Conservation (phyloP, 2,797 vertebrate genomes). For the Paguma larvata region DNA sequence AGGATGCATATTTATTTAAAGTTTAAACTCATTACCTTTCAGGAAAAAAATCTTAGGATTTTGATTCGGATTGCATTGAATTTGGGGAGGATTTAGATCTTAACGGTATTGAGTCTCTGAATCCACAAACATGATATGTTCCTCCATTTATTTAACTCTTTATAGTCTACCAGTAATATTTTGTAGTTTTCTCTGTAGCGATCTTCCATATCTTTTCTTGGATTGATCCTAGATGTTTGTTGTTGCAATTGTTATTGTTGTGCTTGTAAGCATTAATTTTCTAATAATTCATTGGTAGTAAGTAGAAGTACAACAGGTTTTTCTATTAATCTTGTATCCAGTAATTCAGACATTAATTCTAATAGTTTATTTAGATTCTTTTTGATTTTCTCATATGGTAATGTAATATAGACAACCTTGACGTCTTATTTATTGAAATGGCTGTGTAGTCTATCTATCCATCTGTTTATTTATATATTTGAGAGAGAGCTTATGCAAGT, state of each 20-base stretch:
- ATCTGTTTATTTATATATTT: too few relatives aligned
- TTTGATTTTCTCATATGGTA: not conserved
- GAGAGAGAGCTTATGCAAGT: too few relatives aligned
- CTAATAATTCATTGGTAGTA: not conserved
- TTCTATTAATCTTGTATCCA: not conserved
- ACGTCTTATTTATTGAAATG: slow-evolving; percentile 3
- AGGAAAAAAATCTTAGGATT: not conserved
- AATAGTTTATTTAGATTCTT: not conserved
- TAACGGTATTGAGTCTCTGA: not conserved
- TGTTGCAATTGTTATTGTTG: not conserved
- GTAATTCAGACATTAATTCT: not conserved
- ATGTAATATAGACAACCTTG: not conserved
- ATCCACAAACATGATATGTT: not conserved
- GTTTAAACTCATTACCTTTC: not conserved
- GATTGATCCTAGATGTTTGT: not conserved
- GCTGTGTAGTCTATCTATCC: too few relatives aligned
- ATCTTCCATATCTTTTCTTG: not conserved
- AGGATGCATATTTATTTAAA: not conserved
- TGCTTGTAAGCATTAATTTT: slow-evolving; percentile 1
- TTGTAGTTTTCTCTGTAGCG: not conserved
- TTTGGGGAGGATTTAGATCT: not conserved
- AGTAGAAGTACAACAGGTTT: not conserved
- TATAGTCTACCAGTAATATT: not conserved
- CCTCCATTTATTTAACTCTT: not conserved
- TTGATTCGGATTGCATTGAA: not conserved